A percentile compares a stretch with the other conserved stretches of the same genome.
phyloP scores from a whole-genome alignment of 2,888 invertebrate species.

The Caenorhabditis uteleia region DNA sequence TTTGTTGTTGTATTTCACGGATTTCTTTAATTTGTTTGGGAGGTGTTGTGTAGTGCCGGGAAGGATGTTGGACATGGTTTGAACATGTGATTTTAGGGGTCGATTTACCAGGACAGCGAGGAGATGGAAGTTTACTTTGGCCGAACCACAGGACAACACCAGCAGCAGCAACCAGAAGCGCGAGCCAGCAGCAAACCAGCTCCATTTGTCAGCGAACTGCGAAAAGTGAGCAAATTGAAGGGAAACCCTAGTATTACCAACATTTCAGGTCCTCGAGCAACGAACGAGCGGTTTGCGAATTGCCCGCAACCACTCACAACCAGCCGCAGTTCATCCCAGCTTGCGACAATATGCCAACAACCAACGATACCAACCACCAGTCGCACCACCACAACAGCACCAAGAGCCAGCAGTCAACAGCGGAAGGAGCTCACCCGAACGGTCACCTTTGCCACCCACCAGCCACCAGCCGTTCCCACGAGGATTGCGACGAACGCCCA shows the following conservation, averaged over 20 bases:
- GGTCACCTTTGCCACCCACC: slow-evolving; percentile 26
- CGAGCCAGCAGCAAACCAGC: too few relatives aligned
- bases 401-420: slow-evolving; percentile 29
- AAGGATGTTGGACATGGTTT: too few relatives aligned
- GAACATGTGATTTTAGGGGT: neutral
- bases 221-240: slow-evolving; percentile 18
- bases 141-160: slow-evolving; percentile 28
- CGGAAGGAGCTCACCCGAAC: slow-evolving; percentile 28
- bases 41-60: too few relatives aligned
- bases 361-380: slow-evolving; percentile 31
- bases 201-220: slow-evolving; percentile 50
- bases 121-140: slow-evolving; percentile 49
- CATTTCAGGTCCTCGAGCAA: slow-evolving; percentile 44
- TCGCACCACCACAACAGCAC: slow-evolving; percentile 20
- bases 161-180: slow-evolving; percentile 19
- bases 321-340: slow-evolving; percentile 43
- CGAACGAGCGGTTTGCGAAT: slow-evolving; percentile 44
- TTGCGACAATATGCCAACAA: slow-evolving; percentile 35
- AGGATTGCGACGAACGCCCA: slow-evolving; percentile 17
- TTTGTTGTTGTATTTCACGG: too few relatives aligned
- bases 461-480: slow-evolving; percentile 10
- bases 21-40: too few relatives aligned
- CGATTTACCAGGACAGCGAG: slow-evolving; percentile 39
- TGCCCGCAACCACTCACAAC: slow-evolving; percentile 52
- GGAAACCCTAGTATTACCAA: too few relatives aligned